Conservation (phyloP, 2,888 invertebrate species). For the Trypoxylon attenuatum region DNA sequence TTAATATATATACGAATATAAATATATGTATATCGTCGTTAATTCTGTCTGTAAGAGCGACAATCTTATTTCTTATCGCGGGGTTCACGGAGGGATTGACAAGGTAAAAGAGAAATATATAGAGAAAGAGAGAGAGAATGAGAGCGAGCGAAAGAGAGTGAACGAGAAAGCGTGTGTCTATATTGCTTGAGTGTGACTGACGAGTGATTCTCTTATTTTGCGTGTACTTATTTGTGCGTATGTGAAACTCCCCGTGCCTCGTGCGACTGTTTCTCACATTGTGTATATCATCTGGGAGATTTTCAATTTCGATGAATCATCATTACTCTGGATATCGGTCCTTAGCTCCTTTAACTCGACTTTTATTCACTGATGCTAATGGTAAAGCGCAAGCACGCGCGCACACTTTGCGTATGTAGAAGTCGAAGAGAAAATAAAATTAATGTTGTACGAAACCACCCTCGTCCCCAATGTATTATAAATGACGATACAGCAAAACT, state of each 20-base stretch:
- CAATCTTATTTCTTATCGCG: constrained; percentile 2
- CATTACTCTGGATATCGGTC: constrained; percentile 33
- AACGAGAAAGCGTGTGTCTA: no score
- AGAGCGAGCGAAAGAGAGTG: no score
- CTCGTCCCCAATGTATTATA: constrained; percentile 7
- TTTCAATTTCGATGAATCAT: constrained; percentile 19
- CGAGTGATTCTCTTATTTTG: background rate
- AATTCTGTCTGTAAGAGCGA: constrained; percentile 34
- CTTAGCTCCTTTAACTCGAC: constrained; percentile 43
- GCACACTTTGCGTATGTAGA: constrained; percentile 59
- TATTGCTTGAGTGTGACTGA: constrained; percentile 8
- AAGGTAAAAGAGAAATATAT: no score
- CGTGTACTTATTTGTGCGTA: background rate
- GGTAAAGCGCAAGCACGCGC: constrained; percentile 51
- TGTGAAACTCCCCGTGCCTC: background rate
- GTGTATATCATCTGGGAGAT: constrained; percentile 21
- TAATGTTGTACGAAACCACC: constrained; percentile 42
- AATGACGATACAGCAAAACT: no score
- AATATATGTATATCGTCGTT: constrained; percentile 61
- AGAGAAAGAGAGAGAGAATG: no score
- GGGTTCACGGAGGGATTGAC: constrained; percentile 13
- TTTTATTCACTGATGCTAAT: constrained; percentile 52
- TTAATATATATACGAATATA: constrained; percentile 33
- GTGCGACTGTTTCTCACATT: constrained; percentile 23
- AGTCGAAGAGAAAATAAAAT: constrained; percentile 60